Evolutionary conservation across 2,113 vertebrate species (phyloP).

Genomic region (Phrynocephalus versicolor): DNA sequence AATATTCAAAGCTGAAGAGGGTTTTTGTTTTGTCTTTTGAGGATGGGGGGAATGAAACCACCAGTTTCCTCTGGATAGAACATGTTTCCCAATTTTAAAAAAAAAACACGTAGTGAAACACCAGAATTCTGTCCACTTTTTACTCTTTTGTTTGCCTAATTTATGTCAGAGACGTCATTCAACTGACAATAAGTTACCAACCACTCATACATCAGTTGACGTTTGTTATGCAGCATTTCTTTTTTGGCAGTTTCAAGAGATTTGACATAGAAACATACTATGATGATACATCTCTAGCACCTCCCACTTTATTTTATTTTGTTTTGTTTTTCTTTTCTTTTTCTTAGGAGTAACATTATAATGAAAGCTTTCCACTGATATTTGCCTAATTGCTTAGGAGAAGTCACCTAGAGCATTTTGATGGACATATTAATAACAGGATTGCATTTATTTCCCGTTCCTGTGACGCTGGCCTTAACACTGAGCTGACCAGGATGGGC

Average conservation of each 20-base stretch:
- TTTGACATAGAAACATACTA: not conserved
- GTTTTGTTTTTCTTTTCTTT: not conserved
- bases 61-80: not conserved
- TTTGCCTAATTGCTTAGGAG: not conserved
- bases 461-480: not conserved
- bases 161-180: conserved; percentile 1
- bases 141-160: not conserved
- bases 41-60: not conserved
- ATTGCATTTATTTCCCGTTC: not conserved
- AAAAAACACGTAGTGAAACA: not conserved
- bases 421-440: not conserved
- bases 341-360: not conserved
- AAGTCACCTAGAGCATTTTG: not conserved
- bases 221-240: conserved; percentile 13
- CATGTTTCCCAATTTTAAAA: not conserved
- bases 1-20: not conserved
- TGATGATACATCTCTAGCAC: conserved; percentile 3
- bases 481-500: not conserved
- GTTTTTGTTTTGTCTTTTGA: too few species aligned
- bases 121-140: not conserved
- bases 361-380: not conserved
- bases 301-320: too few species aligned
- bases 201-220: not conserved
- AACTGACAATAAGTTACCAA: conserved; percentile 10
- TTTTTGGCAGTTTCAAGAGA: conserved; percentile 1